Base-by-base conservation (phyloP, 2,113 vertebrate species). In the Nycticryphes semicollaris region DNA sequence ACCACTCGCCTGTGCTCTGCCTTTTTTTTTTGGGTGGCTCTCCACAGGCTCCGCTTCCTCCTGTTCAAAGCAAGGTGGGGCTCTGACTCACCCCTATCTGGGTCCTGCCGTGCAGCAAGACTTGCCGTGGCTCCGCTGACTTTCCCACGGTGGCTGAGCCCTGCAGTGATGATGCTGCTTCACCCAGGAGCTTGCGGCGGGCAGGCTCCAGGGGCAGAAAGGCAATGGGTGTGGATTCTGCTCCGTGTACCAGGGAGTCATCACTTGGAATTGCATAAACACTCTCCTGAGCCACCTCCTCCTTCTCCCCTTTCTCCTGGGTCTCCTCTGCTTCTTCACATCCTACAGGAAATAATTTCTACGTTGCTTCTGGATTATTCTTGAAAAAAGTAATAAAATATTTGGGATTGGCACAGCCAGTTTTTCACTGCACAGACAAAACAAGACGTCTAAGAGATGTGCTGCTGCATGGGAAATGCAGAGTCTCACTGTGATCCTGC, bases 71-170 rank as follows among this genome's bases (percentile, higher is more conserved):
- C 70, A 7, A 95, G 96, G 86, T 37, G 54, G 56, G 85, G 96
- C 87, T 80, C 72, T 96, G 94, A 90, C 85, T 94, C 96, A 95
- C 62, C 72, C 10, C 31, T 57, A 18, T 18, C 45, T 22, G 25
- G 63, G 80, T 64, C 82, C 73, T 15, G 7, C 83, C 6, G 11
- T 4, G 14, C 8, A 3, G 14, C 69, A 66, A 77, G 92, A 51
- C 67, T 72, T 7, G 22, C 57, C 2, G 12, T 7, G 62, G 75
- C 79, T 63, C 84, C 1, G 1, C 69, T 94, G 82, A 10, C 69
- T 90, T 97, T 97, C 96, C 91, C 96, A 96, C 85, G 94, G 80
- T 69, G 92, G 3, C 84, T 54, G 53, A 93, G 87, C 90, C 88
- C 90, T 56, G 72, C 39, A 15, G 93, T 24, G 91, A 11, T 41